phyloP scores from a whole-genome alignment of 2,113 vertebrate species.

The Cyanocitta stelleri region DNA sequence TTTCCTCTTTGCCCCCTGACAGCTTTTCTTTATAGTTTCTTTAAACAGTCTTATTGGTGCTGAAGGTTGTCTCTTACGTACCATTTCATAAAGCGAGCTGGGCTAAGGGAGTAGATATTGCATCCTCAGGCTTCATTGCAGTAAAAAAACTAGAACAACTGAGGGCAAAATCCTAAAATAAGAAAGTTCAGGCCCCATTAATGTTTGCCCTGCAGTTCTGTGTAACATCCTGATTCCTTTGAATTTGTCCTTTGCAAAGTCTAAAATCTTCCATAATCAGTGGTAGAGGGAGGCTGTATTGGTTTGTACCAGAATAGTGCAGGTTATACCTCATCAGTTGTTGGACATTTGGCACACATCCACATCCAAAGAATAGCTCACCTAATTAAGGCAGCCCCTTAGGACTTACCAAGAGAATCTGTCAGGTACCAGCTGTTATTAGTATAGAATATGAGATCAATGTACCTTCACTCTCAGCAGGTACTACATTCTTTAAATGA shows the following conservation, averaged over 20 bases:
- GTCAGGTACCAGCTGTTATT: constrained; percentile 25
- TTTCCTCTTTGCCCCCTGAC: neutral
- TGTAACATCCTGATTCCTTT: neutral
- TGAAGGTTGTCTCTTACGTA: neutral
- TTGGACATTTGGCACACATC: neutral
- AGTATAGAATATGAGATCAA: neutral
- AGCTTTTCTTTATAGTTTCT: neutral
- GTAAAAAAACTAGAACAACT: neutral
- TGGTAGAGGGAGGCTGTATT: neutral
- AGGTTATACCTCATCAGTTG: neutral
- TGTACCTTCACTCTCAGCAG: neutral
- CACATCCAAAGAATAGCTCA: neutral
- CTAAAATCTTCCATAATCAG: neutral
- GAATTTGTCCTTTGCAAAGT: neutral
- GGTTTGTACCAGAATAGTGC: neutral
- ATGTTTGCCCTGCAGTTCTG: neutral
- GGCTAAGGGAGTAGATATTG: neutral
- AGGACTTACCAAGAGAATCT: neutral
- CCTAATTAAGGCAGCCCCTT: neutral
- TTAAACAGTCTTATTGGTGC: neutral
- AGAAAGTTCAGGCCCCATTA: neutral
- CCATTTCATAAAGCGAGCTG: neutral
- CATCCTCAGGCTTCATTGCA: neutral
- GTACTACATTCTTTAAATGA: neutral
- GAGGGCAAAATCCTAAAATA: neutral